These are phyloP conservation scores for Nasonia giraulti DNA, from an alignment of 1,140 invertebrate genomes.

Conservation along the genomic window DNA sequence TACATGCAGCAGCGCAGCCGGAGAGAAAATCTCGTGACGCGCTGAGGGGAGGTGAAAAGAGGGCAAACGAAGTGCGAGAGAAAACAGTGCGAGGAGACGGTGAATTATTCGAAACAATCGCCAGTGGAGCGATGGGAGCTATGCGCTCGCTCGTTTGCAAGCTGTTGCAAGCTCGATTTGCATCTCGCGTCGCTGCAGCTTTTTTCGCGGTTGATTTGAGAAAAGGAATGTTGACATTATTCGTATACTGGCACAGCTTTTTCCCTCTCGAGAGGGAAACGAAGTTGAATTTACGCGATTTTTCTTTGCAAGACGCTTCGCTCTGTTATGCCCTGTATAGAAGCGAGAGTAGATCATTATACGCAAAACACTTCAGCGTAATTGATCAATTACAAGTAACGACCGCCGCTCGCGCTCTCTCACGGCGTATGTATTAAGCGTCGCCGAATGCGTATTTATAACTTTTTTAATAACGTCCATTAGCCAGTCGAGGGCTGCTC, in stretches of 20 bases:
- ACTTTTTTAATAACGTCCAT: not conserved
- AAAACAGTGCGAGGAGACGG: not conserved
- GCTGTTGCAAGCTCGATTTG: not conserved
- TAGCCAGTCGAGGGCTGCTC: not conserved
- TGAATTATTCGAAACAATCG: conserved; percentile 7
- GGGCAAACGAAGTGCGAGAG: not conserved
- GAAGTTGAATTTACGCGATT: no score
- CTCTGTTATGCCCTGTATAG: no score
- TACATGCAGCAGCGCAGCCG: no score
- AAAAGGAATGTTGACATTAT: no score
- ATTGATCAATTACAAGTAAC: not conserved
- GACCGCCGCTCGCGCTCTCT: not conserved
- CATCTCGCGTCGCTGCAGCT: no score
- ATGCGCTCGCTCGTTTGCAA: not conserved
- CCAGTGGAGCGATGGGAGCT: not conserved
- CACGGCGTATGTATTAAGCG: no score
- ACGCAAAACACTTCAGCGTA: not conserved
- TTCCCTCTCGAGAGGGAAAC: no score
- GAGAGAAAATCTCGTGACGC: no score
- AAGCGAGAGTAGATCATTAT: not conserved
- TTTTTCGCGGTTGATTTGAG: no score
- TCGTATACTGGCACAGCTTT: no score
- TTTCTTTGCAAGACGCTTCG: no score
- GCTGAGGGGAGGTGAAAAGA: not conserved
- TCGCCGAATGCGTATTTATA: not conserved